Percentiles rank a stretch among this genome's conserved stretches.
Conservation (phyloP, 1,140 invertebrate genomes). For the Homalodisca vitripennis region DNA sequence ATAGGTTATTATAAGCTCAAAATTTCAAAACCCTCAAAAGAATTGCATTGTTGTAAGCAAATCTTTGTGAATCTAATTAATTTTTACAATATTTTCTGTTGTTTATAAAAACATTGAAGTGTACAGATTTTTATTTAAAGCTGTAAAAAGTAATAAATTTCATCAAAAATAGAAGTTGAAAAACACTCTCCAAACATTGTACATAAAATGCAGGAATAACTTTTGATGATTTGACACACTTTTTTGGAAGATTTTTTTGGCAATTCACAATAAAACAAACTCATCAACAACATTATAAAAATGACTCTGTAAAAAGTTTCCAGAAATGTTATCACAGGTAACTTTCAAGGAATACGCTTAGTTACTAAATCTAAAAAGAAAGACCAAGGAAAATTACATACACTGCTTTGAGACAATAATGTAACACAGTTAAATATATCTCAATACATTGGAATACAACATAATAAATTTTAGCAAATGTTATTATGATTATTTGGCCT, state of each 20-base stretch:
- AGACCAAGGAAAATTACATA: neutral
- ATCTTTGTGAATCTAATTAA: neutral
- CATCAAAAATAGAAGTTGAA: constrained; percentile 14
- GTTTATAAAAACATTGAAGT: constrained; percentile 9
- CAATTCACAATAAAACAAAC: neutral
- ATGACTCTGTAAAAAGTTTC: neutral
- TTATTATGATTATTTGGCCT: neutral
- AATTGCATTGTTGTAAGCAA: neutral
- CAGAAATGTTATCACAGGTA: constrained; percentile 5
- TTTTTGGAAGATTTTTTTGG: constrained; percentile 1
- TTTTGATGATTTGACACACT: neutral
- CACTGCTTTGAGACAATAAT: neutral
- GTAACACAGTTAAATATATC: neutral
- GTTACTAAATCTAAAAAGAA: neutral
- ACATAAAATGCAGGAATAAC: constrained; percentile 8
- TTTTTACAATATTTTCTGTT: neutral
- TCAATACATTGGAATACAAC: neutral
- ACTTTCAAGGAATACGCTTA: constrained; percentile 7
- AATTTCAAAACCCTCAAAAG: neutral
- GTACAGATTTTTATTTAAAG: neutral
- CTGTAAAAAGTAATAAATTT: constrained; percentile 14
- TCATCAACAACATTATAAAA: neutral
- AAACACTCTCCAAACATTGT: constrained; percentile 7
- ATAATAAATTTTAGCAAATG: neutral
- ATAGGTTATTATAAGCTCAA: neutral